Percentiles rank a stretch among this genome's conserved stretches.
phyloP scores from a whole-genome alignment of 1,140 invertebrate species.

The Psilanteris sp. region DNA sequence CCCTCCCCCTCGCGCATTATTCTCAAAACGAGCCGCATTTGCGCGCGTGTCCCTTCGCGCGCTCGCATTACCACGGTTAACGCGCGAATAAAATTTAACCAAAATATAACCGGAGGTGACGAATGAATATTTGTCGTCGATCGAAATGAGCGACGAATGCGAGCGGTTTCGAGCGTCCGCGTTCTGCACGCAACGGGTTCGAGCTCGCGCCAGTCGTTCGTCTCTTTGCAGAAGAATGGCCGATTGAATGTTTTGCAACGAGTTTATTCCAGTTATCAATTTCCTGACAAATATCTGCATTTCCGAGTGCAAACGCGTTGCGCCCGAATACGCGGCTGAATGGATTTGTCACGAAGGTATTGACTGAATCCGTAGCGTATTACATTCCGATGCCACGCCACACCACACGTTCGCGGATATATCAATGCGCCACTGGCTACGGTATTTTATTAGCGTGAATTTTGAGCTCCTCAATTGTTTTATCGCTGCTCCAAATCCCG shows the following conservation, averaged over 20 bases:
- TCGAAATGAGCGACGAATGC: slow-evolving; percentile 34
- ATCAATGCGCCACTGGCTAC: slow-evolving; percentile 43
- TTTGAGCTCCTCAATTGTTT: slow-evolving; percentile 56
- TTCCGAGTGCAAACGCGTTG: slow-evolving; percentile 66
- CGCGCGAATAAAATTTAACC: too few relatives aligned
- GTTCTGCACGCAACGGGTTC: slow-evolving; percentile 12
- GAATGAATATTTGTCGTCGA: slow-evolving; percentile 46
- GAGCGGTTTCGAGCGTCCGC: slow-evolving; percentile 3
- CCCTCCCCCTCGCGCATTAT: too few relatives aligned
- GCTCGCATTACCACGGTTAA: too few relatives aligned
- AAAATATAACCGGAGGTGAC: slow-evolving; percentile 17
- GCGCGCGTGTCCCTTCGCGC: too few relatives aligned
- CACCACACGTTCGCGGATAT: slow-evolving; percentile 47
- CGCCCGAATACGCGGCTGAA: slow-evolving; percentile 54
- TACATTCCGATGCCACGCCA: slow-evolving; percentile 66
- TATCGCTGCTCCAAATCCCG: slow-evolving; percentile 52
- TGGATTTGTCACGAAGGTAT: slow-evolving; percentile 66
- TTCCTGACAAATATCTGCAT: slow-evolving; percentile 79
- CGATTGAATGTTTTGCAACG: slow-evolving; percentile 74
- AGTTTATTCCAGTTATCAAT: slow-evolving; percentile 79
- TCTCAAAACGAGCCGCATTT: too few relatives aligned
- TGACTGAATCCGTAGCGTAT: slow-evolving; percentile 68
- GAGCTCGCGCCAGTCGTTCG: slow-evolving; percentile 15
- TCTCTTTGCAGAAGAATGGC: slow-evolving; percentile 51
- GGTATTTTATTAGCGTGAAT: slow-evolving; percentile 58